phyloP scores from a whole-genome alignment of 1,140 invertebrate genomes.

The Mamestra configurata region DNA sequence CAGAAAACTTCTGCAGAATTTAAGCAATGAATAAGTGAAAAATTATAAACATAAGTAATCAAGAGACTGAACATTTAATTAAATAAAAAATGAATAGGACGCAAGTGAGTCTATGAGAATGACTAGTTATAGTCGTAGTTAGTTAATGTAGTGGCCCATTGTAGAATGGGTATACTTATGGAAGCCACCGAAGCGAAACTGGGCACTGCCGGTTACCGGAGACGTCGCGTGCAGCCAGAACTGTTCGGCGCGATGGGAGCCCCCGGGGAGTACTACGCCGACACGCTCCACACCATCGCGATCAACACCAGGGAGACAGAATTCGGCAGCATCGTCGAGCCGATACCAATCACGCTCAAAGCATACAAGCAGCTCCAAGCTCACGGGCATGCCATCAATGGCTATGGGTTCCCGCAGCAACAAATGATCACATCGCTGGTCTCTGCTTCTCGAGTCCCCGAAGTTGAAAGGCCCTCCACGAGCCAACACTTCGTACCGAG shows the following conservation, averaged over 20 bases:
- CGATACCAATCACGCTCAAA: conserved; percentile 79
- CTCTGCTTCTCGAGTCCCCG: conserved; percentile 61
- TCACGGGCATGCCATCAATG: conserved; percentile 61
- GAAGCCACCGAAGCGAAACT: conserved; percentile 80
- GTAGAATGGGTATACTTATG: conserved; percentile 85
- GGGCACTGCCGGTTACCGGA: conserved; percentile 73
- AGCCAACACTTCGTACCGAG: conserved; percentile 59
- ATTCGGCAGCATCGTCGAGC: conserved; percentile 81
- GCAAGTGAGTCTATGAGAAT: conserved; percentile 67
- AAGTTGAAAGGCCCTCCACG: conserved; percentile 61
- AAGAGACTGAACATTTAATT: conserved; percentile 24
- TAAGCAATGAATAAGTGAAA: conserved; percentile 49
- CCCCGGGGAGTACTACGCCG: conserved; percentile 73
- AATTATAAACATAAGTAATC: conserved; percentile 21
- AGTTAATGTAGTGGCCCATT: conserved; percentile 65
- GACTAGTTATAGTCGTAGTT: conserved; percentile 66
- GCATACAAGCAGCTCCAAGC: conserved; percentile 72
- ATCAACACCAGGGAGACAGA: conserved; percentile 83
- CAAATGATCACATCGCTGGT: conserved; percentile 64
- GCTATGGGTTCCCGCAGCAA: conserved; percentile 68
- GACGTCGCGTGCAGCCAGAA: conserved; percentile 64
- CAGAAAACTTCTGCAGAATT: conserved; percentile 36
- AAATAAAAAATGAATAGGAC: conserved; percentile 62
- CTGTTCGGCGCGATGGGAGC: conserved; percentile 75
- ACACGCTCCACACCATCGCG: conserved; percentile 79